These are phyloP conservation scores for Eremophila alpestris DNA, from an alignment of 2,797 vertebrate genomes.

Conservation along the genomic window DNA sequence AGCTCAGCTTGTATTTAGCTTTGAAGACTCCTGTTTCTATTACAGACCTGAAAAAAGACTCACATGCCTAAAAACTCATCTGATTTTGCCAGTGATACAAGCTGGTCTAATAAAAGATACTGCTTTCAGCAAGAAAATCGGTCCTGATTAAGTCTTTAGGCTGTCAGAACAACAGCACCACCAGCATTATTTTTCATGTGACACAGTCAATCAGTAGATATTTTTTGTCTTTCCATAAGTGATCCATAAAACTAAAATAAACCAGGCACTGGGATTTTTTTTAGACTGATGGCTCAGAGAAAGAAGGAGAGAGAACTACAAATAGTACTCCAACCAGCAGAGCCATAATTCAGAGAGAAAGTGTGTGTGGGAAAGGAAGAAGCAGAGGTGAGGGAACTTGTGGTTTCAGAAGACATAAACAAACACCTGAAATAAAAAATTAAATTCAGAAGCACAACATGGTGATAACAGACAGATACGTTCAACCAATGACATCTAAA, in stretches of 20 bases:
- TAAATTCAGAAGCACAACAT: neutral
- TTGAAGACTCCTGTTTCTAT: constrained; percentile 6
- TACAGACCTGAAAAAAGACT: neutral
- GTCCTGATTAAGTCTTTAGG: constrained; percentile 11
- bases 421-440: neutral
- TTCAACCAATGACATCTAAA: neutral
- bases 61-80: neutral
- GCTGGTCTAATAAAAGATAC: constrained; percentile 11
- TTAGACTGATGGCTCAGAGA: neutral
- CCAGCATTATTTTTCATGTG: neutral
- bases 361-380: neutral
- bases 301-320: neutral
- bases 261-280: neutral
- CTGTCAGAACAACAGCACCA: constrained; percentile 28
- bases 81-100: constrained; percentile 7
- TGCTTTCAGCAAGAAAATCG: constrained; percentile 10
- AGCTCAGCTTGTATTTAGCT: neutral
- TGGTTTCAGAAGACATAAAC: neutral
- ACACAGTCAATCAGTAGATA: neutral
- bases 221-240: constrained; percentile 4
- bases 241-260: constrained; percentile 33
- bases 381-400: neutral
- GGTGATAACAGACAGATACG: neutral
- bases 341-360: neutral
- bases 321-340: neutral